phyloP scores from a whole-genome alignment of 2,797 vertebrate species.

The Saxicola maurus region DNA sequence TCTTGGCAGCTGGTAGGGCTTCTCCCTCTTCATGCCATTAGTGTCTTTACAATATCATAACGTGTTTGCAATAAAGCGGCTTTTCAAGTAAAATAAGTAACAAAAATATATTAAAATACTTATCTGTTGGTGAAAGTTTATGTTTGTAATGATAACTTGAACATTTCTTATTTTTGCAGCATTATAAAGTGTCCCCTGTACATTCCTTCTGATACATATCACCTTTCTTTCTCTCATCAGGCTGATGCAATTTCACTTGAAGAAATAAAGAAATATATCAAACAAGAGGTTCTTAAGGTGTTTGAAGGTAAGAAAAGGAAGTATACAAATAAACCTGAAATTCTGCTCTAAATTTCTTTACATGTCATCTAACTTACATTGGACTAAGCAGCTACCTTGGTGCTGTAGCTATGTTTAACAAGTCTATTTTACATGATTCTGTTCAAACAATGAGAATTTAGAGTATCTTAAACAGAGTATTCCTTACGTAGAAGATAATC shows the following conservation, averaged over 20 bases:
- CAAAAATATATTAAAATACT: not conserved
- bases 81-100: not conserved
- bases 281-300: conserved; percentile 86
- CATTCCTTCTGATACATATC: not conserved
- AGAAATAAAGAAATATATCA: conserved; percentile 90
- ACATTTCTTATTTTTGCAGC: not conserved
- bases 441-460: not conserved
- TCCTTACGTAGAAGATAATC: not conserved
- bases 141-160: not conserved
- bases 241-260: conserved; percentile 81
- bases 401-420: not conserved
- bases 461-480: not conserved
- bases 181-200: not conserved
- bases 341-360: not conserved
- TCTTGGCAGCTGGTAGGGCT: not conserved
- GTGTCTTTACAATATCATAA: not conserved
- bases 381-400: not conserved
- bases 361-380: fast-evolving
- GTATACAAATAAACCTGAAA: not conserved
- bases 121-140: not conserved
- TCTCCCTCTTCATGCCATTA: not conserved
- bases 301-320: conserved; percentile 87
- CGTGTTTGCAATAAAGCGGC: not conserved
- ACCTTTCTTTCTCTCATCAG: conserved; percentile 69
- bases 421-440: not conserved